Percentiles rank a stretch among this genome's conserved stretches.
These are phyloP conservation scores for Acronicta aceris DNA, from an alignment of 2,888 invertebrate genomes.

Conservation along the genomic window DNA sequence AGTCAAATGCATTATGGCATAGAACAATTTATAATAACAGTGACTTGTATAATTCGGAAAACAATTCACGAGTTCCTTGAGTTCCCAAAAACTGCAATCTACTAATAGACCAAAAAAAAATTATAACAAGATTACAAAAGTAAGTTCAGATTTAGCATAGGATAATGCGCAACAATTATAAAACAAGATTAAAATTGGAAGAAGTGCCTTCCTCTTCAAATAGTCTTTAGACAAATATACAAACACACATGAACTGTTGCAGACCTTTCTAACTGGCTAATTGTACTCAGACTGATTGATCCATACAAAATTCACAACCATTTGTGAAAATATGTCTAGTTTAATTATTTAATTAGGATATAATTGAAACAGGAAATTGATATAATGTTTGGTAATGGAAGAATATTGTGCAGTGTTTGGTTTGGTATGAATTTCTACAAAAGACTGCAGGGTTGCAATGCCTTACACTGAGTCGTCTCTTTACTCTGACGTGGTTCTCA, in stretches of 20 bases:
- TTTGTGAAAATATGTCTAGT: constrained; percentile 44
- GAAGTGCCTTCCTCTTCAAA: constrained; percentile 41
- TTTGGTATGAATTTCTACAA: constrained; percentile 50
- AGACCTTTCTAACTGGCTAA: constrained; percentile 8
- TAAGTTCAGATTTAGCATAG: constrained; percentile 17
- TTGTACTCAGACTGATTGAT: constrained; percentile 33
- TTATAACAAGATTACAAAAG: constrained; percentile 7
- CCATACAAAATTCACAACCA: constrained; percentile 40
- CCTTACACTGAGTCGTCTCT: constrained; percentile 57
- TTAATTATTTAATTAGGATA: constrained; percentile 60
- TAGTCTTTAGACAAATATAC: constrained; percentile 9
- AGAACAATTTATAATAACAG: constrained; percentile 25
- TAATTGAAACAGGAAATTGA: constrained; percentile 39
- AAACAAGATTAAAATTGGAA: constrained; percentile 16
- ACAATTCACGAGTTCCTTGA: constrained; percentile 11
- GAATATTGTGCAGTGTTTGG: constrained; percentile 46
- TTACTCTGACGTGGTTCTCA: constrained; percentile 44
- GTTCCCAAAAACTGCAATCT: constrained; percentile 13
- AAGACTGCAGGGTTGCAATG: constrained; percentile 69
- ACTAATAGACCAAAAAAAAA: constrained; percentile 36
- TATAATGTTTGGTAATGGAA: constrained; percentile 37
- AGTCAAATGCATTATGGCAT: constrained; percentile 31
- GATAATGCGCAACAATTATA: constrained; percentile 17
- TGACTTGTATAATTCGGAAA: constrained; percentile 21
- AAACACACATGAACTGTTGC: constrained; percentile 6